Evolutionary conservation across 2,888 invertebrate species (phyloP), one percentile per base, ranked within the genome.

Genomic region (Eristalinus aeneus): DNA sequence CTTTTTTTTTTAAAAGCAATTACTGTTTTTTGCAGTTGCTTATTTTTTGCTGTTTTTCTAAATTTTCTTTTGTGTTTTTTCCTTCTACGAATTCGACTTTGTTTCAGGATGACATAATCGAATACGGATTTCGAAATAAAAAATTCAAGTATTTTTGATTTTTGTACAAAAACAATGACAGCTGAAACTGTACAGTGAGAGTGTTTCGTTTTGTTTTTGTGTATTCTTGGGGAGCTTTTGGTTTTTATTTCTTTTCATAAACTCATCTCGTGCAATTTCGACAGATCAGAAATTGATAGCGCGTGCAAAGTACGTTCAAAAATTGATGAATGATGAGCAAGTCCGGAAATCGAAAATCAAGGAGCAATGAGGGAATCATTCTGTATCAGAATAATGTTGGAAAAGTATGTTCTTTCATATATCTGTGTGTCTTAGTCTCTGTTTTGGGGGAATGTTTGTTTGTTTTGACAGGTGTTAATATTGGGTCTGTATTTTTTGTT

Each of bases 341-440:
- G 71, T 77, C 77, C n/a, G 82, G 82, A 67, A 86, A 82, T 78
- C 88, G 89, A 80, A 88, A 88, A 36, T 88, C 89, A 72, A 89
- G 89, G 71, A 90, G 89, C 88, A 89, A 89, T 88, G 89, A 90
- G 86, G 90, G 89, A 82, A 88, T 90, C 82, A 89, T 89, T 69
- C 53, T 86, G 69, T 86, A 78, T 86, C 86, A 86, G 74, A 86
- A 86, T 82, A 86, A 86, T 82, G 82, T 82, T 78, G 86, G 86
- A 86, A 86, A 86, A 82, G 86, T 86, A 82, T 69, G 86, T 82
- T 12, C 9, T 32, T 53, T 5, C 11, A 36, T 65, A 34, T 20
- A 16, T 5, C n/a, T 54, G 36, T 23, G 1, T 58, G 6, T 12
- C 56, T 36, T 58, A 27, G 3, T 73, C 10, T 36, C 69, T 46